A percentile compares a stretch with the other conserved stretches of the same genome.
Evolutionary conservation across 2,113 vertebrate genomes (phyloP).

Genomic region (Hassar affinis): DNA sequence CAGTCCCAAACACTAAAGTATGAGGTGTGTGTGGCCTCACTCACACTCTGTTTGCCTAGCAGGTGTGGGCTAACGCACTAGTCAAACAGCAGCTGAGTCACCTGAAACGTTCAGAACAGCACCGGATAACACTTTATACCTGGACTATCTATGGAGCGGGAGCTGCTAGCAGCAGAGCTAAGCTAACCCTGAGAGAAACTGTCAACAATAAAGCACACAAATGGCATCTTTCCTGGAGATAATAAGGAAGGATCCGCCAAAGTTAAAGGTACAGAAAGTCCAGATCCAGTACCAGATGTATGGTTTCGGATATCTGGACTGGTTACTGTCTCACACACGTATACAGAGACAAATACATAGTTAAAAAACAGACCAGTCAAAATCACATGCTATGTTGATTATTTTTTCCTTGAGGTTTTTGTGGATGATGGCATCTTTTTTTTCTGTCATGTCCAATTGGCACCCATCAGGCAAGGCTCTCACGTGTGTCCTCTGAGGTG

Average conservation of each 20-base stretch:
- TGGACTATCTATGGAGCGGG: not conserved
- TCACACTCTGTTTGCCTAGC: conserved; percentile 65
- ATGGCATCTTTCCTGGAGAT: conserved; percentile 23
- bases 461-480: no score
- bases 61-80: conserved; percentile 70
- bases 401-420: not conserved
- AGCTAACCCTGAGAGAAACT: conserved; percentile 8
- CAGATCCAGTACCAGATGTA: not conserved
- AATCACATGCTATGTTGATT: no score
- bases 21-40: conserved; percentile 55
- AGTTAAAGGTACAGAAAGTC: conserved; percentile 12
- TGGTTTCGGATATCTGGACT: not conserved
- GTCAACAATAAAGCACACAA: conserved; percentile 33
- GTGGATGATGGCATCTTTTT: not conserved
- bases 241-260: conserved; percentile 12
- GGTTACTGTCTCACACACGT: not conserved
- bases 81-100: conserved; percentile 70
- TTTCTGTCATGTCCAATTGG: no score
- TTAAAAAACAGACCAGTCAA: no score
- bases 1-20: conserved; percentile 38
- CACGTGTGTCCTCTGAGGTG: no score
- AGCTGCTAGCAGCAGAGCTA: conserved; percentile 14
- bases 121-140: conserved; percentile 53
- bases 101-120: conserved; percentile 52
- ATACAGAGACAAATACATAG: not conserved